Conservation (phyloP, 2,888 invertebrate species). For the Aleiodes alternator region DNA sequence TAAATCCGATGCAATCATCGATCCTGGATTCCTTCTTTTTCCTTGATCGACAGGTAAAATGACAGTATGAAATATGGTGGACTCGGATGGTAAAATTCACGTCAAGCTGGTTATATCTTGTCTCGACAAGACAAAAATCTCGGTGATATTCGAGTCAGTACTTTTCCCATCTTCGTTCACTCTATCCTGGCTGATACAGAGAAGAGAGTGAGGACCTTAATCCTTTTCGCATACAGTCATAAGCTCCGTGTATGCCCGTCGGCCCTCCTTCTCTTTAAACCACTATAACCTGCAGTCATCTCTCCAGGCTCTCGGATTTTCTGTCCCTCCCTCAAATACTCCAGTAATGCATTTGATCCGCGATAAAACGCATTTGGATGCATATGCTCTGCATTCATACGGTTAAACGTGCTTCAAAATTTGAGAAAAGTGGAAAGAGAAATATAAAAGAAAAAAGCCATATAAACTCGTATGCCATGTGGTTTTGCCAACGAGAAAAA, state of each 20-base stretch:
- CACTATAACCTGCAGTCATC: conserved; percentile 46
- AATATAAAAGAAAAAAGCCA: conserved; percentile 54
- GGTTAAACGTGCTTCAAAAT: conserved; percentile 59
- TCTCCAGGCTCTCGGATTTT: conserved; percentile 17
- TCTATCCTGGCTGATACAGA: conserved; percentile 43
- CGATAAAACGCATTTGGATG: conserved; percentile 73
- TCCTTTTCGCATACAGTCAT: conserved; percentile 73
- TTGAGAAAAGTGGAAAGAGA: conserved; percentile 55
- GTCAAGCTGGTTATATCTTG: conserved; percentile 54
- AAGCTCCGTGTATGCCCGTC: conserved; percentile 67
- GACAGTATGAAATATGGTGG: conserved; percentile 70
- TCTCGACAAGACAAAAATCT: conserved; percentile 62
- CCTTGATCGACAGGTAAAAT: conserved; percentile 74
- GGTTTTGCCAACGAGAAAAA: conserved; percentile 39
- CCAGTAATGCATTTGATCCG: conserved; percentile 72
- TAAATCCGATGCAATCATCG: conserved; percentile 72
- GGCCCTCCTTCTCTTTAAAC: conserved; percentile 51
- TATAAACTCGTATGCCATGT: conserved; percentile 36
- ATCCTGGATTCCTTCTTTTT: conserved; percentile 66
- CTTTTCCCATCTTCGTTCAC: conserved; percentile 60
- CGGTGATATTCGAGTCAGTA: conserved; percentile 64
- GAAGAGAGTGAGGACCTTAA: conserved; percentile 57
- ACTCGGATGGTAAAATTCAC: not conserved
- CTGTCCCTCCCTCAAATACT: conserved; percentile 39
- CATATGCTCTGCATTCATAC: conserved; percentile 60